Conservation (phyloP, 2,113 vertebrate genomes). For the Aleadryas rufinucha region DNA sequence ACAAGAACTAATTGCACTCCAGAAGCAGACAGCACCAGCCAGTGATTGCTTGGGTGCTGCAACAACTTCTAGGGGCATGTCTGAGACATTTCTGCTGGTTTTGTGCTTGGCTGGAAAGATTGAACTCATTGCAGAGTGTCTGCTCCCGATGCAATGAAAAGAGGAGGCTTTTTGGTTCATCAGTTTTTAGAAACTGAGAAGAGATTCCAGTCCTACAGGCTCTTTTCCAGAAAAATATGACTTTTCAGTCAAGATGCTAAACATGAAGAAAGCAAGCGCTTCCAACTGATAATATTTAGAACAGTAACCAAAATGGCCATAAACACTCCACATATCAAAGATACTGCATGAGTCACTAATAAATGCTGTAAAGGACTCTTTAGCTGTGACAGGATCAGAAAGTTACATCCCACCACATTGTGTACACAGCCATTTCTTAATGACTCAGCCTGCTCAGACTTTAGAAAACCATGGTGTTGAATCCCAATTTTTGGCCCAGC, state of each 20-base stretch:
- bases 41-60: not conserved
- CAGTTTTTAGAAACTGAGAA: not conserved
- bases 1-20: not conserved
- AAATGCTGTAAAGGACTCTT: not conserved
- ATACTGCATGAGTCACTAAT: not conserved
- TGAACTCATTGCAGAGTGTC: not conserved
- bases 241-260: not conserved
- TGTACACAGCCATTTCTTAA: not conserved
- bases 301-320: not conserved
- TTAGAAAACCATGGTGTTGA: not conserved
- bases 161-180: not conserved
- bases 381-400: not conserved
- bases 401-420: not conserved
- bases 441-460: not conserved
- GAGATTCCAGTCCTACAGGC: not conserved
- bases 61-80: not conserved
- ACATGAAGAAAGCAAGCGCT: not conserved
- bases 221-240: not conserved
- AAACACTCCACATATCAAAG: not conserved
- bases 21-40: not conserved
- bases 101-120: not conserved
- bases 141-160: not conserved
- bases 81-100: not conserved
- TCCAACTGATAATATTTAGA: not conserved
- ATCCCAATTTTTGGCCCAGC: not conserved